Base-by-base conservation (phyloP, 2,113 vertebrate genomes). In the Anguilla rostrata region DNA sequence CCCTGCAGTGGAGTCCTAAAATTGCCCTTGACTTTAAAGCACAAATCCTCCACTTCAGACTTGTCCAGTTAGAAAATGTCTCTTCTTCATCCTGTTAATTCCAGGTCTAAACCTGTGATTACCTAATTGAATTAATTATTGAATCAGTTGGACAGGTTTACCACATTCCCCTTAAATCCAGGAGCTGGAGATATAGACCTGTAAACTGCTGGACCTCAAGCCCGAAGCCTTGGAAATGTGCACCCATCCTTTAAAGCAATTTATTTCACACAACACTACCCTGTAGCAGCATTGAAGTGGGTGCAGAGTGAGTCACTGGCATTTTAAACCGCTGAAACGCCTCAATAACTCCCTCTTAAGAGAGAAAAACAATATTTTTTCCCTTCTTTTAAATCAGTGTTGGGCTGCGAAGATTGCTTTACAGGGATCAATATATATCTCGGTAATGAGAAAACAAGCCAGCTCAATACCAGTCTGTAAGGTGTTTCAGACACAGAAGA, bases 341-440 rank as follows among this genome's bases (percentile, higher is more conserved):
- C 56, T 89, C 89, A 91, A 81, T 87, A 89, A 87, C 84, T 79
- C 56, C 22, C 87, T 90, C 81, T 46, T 85, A 34, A 81, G 18
- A 87, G 83, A 88, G 85, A 83, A 87, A 88, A 89, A 88, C 66
- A 43, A 75, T 9, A 40, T 1, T 66, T 75, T 6, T 81, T 53
- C 49, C 11, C 84, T 71, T 71, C 83, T 88, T 88, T 75, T 86
- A 84, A 82, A 84, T 57, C 88, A 81, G n/a, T 85, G 91, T 78
- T 84, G 89, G 89, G 85, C 83, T 66, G 86, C 80, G 82, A 81
- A 84, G 84, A 83, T 20, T 88, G 88, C 87, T 88, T 82, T 82
- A 56, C 83, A 87, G 83, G 22, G 83, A 84, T 91, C 84, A 85
- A 90, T 90, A 83, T 11, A 86, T 15, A 39, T 71, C 84, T 86